Base-by-base conservation (phyloP, 2,888 invertebrate genomes). In the Tachina grossa region DNA sequence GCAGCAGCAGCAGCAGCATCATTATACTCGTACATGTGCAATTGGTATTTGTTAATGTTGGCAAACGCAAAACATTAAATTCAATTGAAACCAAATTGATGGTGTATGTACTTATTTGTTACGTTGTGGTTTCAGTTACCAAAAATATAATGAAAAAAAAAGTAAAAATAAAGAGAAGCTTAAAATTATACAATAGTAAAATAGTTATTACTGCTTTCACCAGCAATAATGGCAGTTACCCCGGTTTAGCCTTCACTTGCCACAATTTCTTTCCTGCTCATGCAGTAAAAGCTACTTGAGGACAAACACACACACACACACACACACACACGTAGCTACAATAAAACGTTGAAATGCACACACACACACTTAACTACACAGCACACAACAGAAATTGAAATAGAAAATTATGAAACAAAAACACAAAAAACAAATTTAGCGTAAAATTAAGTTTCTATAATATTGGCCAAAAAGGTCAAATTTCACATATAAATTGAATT, bases 391-490 rank as follows among this genome's bases (percentile, higher is more conserved):
- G 22, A 13, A 43, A 43, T 57, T 72, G 53, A 75, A 53, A 75
- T 68, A 51, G 75, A 75, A 75, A 81, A 81, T 75, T 81, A 81
- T 81, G 53, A 75, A 71, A 51, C 49, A 49, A 49, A 63, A 31
- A 69, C 45, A 65, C 41, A 55, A 43, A 78, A 78, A 85, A 61
- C 83, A 85, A 85, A 85, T 85, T 85, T 83, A 85, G 83, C 85
- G 85, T 85, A 85, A 85, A 85, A 85, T 85, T 85, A 85, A 83
- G 71, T 85, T 85, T 83, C 79, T 76, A 79, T 85, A 80, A 72
- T 71, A 47, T 65, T 59, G 69, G 22, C 43, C 69, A 76, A 65
- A 80, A 71, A 76, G 80, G 79, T 72, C 71, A 84, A 84, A 65
- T 59, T 63, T 75, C 51, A 57, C 49, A 69, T 55, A 75, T 31